These are phyloP conservation scores for Urocitellus parryii DNA, from an alignment of 2,113 vertebrate genomes.

Conservation along the genomic window DNA sequence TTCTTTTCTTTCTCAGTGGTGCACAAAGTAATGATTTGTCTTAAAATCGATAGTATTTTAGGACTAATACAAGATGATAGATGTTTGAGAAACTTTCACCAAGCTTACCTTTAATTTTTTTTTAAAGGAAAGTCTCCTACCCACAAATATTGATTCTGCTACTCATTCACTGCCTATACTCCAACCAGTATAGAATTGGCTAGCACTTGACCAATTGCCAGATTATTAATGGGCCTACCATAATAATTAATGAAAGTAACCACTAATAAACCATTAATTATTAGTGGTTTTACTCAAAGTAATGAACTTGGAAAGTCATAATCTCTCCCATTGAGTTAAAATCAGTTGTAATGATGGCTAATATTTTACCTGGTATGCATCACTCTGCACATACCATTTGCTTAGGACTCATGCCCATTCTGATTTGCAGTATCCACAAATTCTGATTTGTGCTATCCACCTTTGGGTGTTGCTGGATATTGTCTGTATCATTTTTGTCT, in stretches of 20 bases:
- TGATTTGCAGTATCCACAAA: not conserved
- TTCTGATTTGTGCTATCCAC: too few species aligned
- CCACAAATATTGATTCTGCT: not conserved
- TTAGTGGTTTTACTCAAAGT: not conserved
- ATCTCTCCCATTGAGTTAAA: not conserved
- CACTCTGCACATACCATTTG: not conserved
- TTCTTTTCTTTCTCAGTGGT: slow-evolving; percentile 5
- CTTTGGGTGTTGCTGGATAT: too few species aligned
- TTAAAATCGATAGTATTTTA: slow-evolving; percentile 18
- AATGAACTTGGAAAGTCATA: not conserved
- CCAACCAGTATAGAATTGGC: not conserved
- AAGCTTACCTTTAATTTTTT: not conserved
- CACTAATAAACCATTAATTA: too few species aligned
- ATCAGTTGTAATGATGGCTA: not conserved
- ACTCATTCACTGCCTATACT: not conserved
- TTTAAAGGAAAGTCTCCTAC: not conserved
- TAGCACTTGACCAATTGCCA: not conserved
- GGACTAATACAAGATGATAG: not conserved
- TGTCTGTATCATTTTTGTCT: not conserved
- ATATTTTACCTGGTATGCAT: not conserved
- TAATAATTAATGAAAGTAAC: too few species aligned
- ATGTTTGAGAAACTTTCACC: not conserved
- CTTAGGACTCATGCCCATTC: not conserved
- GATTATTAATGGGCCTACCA: too few species aligned
- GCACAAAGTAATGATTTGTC: not conserved